These are phyloP conservation scores for Hypsibius dujardini DNA, from an alignment of 1,140 invertebrate genomes.

Conservation along the genomic window DNA sequence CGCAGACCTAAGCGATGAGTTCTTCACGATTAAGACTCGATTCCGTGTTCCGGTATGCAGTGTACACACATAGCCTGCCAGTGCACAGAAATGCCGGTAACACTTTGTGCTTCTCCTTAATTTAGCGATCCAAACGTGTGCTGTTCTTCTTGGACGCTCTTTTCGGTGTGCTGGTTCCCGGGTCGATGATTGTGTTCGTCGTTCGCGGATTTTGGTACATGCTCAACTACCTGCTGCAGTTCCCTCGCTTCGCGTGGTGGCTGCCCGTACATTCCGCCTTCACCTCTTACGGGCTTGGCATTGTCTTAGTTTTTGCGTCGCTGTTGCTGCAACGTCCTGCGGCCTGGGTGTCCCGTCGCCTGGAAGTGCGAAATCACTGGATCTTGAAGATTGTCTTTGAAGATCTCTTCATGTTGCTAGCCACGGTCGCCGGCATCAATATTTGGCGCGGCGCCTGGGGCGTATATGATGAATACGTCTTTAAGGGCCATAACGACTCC, in stretches of 20 bases:
- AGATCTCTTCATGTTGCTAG: conserved; percentile 53
- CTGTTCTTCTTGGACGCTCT: conserved; percentile 47
- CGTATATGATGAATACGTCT: conserved; percentile 53
- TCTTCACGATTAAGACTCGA: conserved; percentile 45
- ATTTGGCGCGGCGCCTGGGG: conserved; percentile 70
- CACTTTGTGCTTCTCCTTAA: neutral
- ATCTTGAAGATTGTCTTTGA: conserved; percentile 33
- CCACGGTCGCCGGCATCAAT: conserved; percentile 61
- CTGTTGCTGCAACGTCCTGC: conserved; percentile 47
- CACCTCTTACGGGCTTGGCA: conserved; percentile 53
- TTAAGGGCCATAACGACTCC: conserved; percentile 34
- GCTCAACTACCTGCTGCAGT: conserved; percentile 42
- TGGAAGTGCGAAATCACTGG: neutral
- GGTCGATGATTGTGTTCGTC: conserved; percentile 61
- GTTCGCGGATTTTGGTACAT: conserved; percentile 66
- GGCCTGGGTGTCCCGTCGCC: conserved; percentile 38
- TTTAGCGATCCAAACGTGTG: neutral
- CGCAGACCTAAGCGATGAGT: conserved; percentile 50
- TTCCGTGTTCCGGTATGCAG: neutral
- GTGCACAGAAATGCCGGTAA: too few species aligned
- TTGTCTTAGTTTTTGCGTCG: conserved; percentile 45
- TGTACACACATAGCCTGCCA: neutral
- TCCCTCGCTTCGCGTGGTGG: conserved; percentile 48
- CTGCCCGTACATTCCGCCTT: conserved; percentile 24
- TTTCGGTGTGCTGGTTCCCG: conserved; percentile 62